Evolutionary conservation across 2,888 invertebrate genomes (phyloP), one percentile per base, ranked within the genome.

Genomic region (Agrotis puta): DNA sequence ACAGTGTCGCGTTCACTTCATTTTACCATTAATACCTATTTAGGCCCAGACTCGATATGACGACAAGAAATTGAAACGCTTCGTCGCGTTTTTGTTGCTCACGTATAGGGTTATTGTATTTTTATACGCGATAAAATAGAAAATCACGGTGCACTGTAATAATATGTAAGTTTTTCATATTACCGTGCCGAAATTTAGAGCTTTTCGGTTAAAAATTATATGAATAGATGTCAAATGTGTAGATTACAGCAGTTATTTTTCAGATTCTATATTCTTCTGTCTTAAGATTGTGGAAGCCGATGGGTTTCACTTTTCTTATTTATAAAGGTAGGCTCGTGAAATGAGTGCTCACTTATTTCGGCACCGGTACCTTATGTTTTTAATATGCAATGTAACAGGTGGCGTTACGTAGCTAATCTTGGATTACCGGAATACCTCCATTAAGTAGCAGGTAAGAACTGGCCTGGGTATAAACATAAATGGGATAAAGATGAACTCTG

Each of bases 361-460:
- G 22, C 16, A 20, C n/a, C 13, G 7, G 64, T 20, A 48, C 22
- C 69, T 74, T 80, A 53, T 57, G 53, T 75, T 69, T 75, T 62
- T 80, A 64, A 80, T 80, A 80, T 69, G 61, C 75, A 57, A 65
- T 11, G 64, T 80, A 80, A 80, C 80, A 77, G 75, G 80, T 80
- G 63, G 67, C 14, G 53, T 56, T 13, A 50, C 43, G 67, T 20
- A 51, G 47, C 24, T 64, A 24, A 64, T 80, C 33, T 74, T 70
- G 48, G 54, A 56, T 62, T 53, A 71, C 39, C 22, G 51, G 27
- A 51, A 57, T 51, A 74, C 58, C 54, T 20, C 58, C 27, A 59
- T 59, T 69, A 54, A 9, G 22, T n/a, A 63, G 47, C 27, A 59
- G 43, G 50, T 71, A 70, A 58, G 62, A 43, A 51, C 27, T 7